phyloP scores from a whole-genome alignment of 2,113 vertebrate genomes.

The Rhabdornis inornatus region DNA sequence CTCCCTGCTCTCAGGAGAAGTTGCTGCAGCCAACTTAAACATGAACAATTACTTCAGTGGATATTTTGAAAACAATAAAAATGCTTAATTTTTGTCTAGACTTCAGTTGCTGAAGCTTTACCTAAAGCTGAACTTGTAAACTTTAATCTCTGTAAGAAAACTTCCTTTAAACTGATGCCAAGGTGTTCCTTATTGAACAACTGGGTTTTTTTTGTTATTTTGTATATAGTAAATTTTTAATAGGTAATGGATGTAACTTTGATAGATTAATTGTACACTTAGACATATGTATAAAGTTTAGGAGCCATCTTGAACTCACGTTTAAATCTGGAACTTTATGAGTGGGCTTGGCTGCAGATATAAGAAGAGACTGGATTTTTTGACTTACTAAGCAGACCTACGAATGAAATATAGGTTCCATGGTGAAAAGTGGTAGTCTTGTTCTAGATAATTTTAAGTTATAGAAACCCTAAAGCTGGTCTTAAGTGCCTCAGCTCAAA shows the following conservation, averaged over 20 bases:
- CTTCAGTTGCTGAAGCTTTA: neutral
- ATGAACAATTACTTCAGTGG: neutral
- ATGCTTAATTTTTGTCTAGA: neutral
- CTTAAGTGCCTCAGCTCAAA: neutral
- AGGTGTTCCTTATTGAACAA: neutral
- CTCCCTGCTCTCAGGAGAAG: neutral
- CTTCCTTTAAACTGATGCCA: neutral
- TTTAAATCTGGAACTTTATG: neutral
- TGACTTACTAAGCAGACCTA: neutral
- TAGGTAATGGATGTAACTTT: neutral
- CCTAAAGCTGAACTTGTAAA: neutral
- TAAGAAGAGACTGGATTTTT: neutral
- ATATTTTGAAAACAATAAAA: neutral
- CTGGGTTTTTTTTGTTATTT: neutral
- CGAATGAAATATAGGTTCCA: neutral
- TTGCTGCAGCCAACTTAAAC: neutral
- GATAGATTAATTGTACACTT: neutral
- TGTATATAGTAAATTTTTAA: neutral
- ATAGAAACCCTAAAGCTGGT: neutral
- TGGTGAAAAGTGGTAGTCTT: neutral
- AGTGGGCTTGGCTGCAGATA: neutral
- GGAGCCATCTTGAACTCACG: neutral
- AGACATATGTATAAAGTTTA: neutral
- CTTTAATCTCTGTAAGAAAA: neutral
- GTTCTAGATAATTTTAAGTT: neutral